These are phyloP conservation scores for Pachycephus smyrnensis DNA, from an alignment of 2,888 invertebrate genomes.

Conservation along the genomic window DNA sequence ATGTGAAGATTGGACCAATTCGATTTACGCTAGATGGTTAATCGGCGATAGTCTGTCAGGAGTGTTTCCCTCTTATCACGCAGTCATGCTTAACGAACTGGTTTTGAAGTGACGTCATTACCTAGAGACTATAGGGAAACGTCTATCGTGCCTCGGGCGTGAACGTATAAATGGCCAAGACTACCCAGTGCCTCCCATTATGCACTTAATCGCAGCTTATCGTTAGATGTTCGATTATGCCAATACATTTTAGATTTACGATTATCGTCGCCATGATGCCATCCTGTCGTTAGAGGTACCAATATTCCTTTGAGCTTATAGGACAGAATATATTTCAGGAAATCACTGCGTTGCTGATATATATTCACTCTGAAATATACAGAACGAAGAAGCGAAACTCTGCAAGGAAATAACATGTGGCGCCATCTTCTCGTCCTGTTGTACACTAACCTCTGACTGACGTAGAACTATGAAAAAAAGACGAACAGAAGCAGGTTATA, in stretches of 20 bases:
- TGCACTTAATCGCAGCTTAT: not conserved
- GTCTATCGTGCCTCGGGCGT: not conserved
- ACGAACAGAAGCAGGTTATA: no score
- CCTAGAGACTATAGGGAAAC: not conserved
- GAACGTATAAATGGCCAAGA: not conserved
- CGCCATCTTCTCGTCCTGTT: not conserved
- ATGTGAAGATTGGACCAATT: constrained; percentile 24
- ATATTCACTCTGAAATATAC: no score
- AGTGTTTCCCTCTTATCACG: not conserved
- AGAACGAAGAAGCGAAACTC: no score
- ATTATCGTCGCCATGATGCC: not conserved
- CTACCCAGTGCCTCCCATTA: not conserved
- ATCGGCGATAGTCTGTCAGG: not conserved
- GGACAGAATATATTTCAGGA: not conserved
- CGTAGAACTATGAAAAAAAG: no score
- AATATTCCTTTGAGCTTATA: not conserved
- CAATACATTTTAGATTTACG: not conserved
- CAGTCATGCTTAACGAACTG: not conserved
- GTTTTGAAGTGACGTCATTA: not conserved
- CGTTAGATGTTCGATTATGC: not conserved
- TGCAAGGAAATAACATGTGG: not conserved
- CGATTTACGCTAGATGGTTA: constrained; percentile 17
- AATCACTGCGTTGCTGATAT: not conserved
- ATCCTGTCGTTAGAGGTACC: not conserved
- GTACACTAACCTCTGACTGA: no score